phyloP scores from a whole-genome alignment of 2,113 vertebrate species.

The Rousettus leschenaultii region DNA sequence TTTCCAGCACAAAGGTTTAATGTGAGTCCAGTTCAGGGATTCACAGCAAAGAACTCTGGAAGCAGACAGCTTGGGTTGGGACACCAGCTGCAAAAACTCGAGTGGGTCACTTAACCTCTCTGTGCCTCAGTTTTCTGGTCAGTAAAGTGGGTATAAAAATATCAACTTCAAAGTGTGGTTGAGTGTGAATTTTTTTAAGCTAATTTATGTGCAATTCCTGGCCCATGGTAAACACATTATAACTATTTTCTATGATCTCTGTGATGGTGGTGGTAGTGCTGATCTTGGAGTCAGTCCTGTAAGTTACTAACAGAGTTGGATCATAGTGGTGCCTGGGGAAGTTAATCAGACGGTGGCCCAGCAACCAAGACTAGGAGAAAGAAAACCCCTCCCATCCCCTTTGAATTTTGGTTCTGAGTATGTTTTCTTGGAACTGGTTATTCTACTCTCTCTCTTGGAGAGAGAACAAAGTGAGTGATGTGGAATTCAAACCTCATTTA shows the following conservation, averaged over 20 bases:
- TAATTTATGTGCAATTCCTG: background rate
- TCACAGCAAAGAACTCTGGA: background rate
- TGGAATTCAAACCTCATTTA: conserved; percentile 73
- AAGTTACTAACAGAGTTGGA: background rate
- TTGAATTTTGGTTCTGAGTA: conserved; percentile 61
- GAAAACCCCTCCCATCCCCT: conserved; percentile 40
- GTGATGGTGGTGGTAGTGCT: fast-evolving
- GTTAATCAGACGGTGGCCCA: conserved; percentile 49
- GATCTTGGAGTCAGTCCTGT: background rate
- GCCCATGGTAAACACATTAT: background rate
- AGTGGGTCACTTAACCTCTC: background rate
- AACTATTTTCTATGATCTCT: background rate
- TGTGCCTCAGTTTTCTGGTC: background rate
- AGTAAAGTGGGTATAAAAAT: background rate
- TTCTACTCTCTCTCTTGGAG: conserved; percentile 66
- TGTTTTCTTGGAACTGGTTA: conserved; percentile 61
- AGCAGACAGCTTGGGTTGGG: background rate
- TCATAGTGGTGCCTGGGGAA: background rate
- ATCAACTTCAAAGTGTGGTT: fast-evolving
- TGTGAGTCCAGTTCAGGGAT: background rate
- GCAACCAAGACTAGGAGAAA: conserved; percentile 57
- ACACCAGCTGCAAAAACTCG: background rate
- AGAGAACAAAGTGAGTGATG: conserved; percentile 68
- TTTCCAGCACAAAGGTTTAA: no score
- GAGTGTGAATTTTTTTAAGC: background rate